These are phyloP conservation scores for Eupeodes latifasciatus DNA, from an alignment of 2,888 invertebrate species.

Conservation along the genomic window DNA sequence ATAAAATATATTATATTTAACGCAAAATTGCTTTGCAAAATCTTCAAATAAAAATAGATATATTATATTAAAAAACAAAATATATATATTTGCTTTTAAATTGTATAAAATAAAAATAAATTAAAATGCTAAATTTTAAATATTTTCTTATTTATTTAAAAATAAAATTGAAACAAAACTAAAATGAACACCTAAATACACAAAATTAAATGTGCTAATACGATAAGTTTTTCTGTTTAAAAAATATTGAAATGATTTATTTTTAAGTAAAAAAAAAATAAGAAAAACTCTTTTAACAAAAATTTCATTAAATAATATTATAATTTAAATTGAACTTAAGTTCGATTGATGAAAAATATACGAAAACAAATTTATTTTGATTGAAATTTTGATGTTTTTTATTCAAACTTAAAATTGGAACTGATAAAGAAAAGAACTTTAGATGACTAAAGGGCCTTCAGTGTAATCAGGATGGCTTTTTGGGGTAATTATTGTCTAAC, in stretches of 20 bases:
- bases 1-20: constrained; percentile 53
- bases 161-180: constrained; percentile 9
- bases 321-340: constrained; percentile 61
- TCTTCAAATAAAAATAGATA: constrained; percentile 10
- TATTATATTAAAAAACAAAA: not conserved
- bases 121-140: constrained; percentile 61
- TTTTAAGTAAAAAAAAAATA: constrained; percentile 59
- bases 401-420: not conserved
- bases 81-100: constrained; percentile 40
- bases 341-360: constrained; percentile 70
- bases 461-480: too few species aligned
- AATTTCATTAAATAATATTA: constrained; percentile 46
- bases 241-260: constrained; percentile 58
- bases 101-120: constrained; percentile 59
- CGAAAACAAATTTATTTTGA: constrained; percentile 70
- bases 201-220: constrained; percentile 30
- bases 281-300: constrained; percentile 19
- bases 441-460: too few species aligned
- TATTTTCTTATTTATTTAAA: constrained; percentile 70
- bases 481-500: too few species aligned
- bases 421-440: too few species aligned
- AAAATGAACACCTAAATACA: constrained; percentile 10
- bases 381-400: constrained; percentile 50
- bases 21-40: constrained; percentile 65
- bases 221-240: constrained; percentile 23